A percentile compares a stretch with the other conserved stretches of the same genome.
Evolutionary conservation across 2,113 vertebrate species (phyloP).

Genomic region (Oryzias woworae): DNA sequence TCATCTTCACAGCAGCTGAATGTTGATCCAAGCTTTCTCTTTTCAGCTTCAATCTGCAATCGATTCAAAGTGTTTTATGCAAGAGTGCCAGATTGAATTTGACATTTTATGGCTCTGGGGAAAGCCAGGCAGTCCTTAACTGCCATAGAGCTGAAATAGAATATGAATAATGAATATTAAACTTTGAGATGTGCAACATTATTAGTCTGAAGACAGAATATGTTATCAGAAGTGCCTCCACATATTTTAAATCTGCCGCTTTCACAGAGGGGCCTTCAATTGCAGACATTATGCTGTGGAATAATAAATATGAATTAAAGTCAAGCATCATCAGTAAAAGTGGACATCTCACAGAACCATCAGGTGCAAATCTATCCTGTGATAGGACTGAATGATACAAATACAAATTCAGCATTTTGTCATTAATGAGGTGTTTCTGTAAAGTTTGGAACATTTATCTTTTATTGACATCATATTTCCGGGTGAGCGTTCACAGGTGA

Average conservation of each 20-base stretch:
- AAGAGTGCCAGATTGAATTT: conserved; percentile 4
- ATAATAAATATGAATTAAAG: not conserved
- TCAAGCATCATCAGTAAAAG: not conserved
- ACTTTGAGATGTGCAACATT: conserved; percentile 6
- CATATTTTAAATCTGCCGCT: conserved; percentile 7
- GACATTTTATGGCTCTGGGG: conserved; percentile 24
- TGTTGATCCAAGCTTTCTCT: not conserved
- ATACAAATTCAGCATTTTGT: too few relatives aligned
- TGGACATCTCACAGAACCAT: not conserved
- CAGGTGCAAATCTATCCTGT: not conserved
- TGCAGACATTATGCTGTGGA: not conserved
- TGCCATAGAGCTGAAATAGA: conserved; percentile 17
- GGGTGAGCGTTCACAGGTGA: too few relatives aligned
- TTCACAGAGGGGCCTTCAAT: conserved; percentile 4
- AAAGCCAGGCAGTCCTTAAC: not conserved
- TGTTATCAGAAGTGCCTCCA: not conserved
- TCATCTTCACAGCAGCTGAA: conserved; percentile 10
- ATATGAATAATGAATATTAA: conserved; percentile 38
- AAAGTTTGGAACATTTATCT: too few relatives aligned
- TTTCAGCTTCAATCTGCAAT: conserved; percentile 4
- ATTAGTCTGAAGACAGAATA: conserved; percentile 9
- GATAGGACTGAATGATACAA: too few relatives aligned
- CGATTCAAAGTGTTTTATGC: conserved; percentile 23
- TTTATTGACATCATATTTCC: too few relatives aligned
- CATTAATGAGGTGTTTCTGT: too few relatives aligned